phyloP scores from a whole-genome alignment of 2,888 invertebrate species.

The Protula sp. region DNA sequence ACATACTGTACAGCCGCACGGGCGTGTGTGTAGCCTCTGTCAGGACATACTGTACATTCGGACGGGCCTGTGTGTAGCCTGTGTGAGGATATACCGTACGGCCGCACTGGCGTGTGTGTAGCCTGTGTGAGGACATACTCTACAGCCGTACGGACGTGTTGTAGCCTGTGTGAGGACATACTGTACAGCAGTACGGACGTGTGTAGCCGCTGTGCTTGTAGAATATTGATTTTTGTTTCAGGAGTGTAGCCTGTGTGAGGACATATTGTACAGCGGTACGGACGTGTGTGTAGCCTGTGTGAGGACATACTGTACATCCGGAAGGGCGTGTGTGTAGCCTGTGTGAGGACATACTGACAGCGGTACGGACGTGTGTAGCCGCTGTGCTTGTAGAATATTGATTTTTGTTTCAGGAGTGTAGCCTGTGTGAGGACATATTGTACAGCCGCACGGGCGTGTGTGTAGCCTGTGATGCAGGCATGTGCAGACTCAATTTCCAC shows the following conservation, averaged over 20 bases:
- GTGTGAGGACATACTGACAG: conserved; percentile 81
- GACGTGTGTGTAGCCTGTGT: conserved; percentile 94
- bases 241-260: conserved; percentile 83
- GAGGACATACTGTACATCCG: conserved; percentile 78
- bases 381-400: no score
- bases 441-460: conserved; percentile 89
- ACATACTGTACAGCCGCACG: conserved; percentile 78
- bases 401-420: conserved; percentile 66
- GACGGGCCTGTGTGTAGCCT: conserved; percentile 89
- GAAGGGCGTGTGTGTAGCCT: conserved; percentile 92
- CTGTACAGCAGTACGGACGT: conserved; percentile 87
- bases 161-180: conserved; percentile 82
- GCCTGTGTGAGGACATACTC: conserved; percentile 86
- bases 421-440: conserved; percentile 79
- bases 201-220: conserved; percentile 92
- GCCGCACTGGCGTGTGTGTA: conserved; percentile 90
- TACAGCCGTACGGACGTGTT: conserved; percentile 88
- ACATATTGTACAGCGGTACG: conserved; percentile 78
- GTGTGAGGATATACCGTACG: conserved; percentile 80
- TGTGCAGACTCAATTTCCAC: conserved; percentile 96
- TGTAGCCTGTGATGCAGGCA: conserved; percentile 95
- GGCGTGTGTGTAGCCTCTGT: conserved; percentile 94
- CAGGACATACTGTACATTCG: conserved; percentile 78
- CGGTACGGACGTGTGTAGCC: conserved; percentile 89
- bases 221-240: no score